phyloP scores from a whole-genome alignment of 37 sponge, comb jelly and placozoan genomes.

The Oscarella lobularis region DNA sequence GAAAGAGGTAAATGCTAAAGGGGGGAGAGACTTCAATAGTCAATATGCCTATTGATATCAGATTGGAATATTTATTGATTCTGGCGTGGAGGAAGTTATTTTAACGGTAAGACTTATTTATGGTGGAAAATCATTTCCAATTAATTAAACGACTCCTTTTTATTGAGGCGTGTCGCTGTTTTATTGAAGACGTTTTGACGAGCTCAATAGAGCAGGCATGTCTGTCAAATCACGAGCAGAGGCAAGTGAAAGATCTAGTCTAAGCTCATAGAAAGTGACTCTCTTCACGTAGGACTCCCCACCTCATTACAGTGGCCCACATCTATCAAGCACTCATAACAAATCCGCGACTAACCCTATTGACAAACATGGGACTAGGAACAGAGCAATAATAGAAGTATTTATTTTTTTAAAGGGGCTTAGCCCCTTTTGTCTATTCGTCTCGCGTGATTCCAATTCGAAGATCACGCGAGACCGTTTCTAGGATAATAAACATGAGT shows the following conservation, averaged over 20 bases:
- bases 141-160: too few relatives aligned
- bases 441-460: too few relatives aligned
- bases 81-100: too few relatives aligned
- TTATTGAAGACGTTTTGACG: not conserved
- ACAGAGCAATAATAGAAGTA: not conserved
- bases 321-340: not conserved
- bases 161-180: conserved; percentile 3
- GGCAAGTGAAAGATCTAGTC: not conserved
- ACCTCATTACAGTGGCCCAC: not conserved
- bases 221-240: not conserved
- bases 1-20: too few relatives aligned
- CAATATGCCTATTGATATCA: too few relatives aligned
- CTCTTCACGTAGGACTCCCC: not conserved
- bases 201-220: not conserved
- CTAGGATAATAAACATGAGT: conserved; percentile 42
- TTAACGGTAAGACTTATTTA: too few relatives aligned
- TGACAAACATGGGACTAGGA: not conserved
- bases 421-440: too few relatives aligned
- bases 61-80: too few relatives aligned
- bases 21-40: too few relatives aligned
- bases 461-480: too few relatives aligned
- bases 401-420: too few relatives aligned
- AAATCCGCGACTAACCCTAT: not conserved
- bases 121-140: too few relatives aligned
- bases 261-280: not conserved